Percentiles rank a stretch among this genome's conserved stretches.
phyloP scores from a whole-genome alignment of 2,113 vertebrate genomes.

The Carassius auratus region DNA sequence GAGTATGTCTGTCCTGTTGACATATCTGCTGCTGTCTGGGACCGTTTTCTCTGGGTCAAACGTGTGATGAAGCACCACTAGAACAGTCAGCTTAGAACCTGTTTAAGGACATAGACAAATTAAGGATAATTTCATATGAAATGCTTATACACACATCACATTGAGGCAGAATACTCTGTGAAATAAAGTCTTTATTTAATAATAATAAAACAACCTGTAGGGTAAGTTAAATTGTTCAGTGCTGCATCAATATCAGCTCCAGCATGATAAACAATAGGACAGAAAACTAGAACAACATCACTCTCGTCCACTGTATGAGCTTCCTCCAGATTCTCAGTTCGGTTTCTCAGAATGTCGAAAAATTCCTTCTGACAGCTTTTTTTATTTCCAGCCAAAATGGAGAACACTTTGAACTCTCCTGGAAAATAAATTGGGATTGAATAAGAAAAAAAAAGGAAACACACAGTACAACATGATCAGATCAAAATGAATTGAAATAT shows the following conservation, averaged over 20 bases:
- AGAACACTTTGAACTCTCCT: neutral
- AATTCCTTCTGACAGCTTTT: neutral
- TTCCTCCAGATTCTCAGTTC: neutral
- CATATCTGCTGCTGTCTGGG: neutral
- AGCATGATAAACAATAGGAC: neutral
- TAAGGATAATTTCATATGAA: neutral
- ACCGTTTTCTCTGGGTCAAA: slow-evolving; percentile 11
- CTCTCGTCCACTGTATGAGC: neutral
- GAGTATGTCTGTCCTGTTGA: neutral
- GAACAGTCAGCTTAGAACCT: neutral
- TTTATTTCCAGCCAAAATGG: neutral
- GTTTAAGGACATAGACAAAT: neutral
- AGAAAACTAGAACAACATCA: neutral
- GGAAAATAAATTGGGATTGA: neutral
- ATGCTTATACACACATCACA: neutral
- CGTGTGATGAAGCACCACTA: slow-evolving; percentile 31
- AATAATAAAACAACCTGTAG: neutral
- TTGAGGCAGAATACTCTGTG: neutral
- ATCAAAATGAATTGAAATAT: neutral
- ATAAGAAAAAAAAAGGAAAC: too few species aligned
- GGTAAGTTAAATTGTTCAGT: neutral
- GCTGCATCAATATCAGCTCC: neutral
- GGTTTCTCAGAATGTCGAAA: neutral
- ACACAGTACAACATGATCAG: neutral
- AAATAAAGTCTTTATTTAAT: neutral